Evolutionary conservation across 2,113 vertebrate species (phyloP).

Genomic region (Phalacrocorax brasilianus): DNA sequence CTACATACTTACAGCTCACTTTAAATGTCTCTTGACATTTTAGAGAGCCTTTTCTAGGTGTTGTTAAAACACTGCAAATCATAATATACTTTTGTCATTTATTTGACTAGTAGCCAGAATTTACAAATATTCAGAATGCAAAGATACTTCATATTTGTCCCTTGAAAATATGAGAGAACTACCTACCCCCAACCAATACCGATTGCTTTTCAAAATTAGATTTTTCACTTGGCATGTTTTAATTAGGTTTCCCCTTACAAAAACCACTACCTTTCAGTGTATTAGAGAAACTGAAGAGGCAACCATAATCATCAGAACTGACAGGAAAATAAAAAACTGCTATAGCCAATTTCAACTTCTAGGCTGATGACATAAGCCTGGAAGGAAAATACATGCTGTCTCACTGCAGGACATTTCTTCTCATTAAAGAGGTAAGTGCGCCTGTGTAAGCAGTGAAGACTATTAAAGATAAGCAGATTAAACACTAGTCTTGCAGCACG

Average conservation of each 20-base stretch:
- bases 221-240: background rate
- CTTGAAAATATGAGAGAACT: background rate
- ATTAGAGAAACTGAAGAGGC: background rate
- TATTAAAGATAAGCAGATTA: slow-evolving; percentile 62
- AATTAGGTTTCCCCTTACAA: background rate
- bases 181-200: background rate
- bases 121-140: background rate
- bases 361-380: slow-evolving; percentile 54
- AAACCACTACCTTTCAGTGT: background rate
- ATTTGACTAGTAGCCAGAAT: background rate
- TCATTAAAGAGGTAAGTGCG: slow-evolving; percentile 67
- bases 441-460: slow-evolving; percentile 48
- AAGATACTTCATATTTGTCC: background rate
- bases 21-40: background rate
- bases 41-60: background rate
- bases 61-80: background rate
- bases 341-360: slow-evolving; percentile 51
- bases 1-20: background rate
- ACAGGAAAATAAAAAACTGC: slow-evolving; percentile 37
- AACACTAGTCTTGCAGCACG: slow-evolving; percentile 34
- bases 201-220: background rate
- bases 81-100: background rate
- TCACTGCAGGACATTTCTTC: slow-evolving; percentile 54
- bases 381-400: slow-evolving; percentile 49
- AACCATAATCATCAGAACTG: slow-evolving; percentile 25